Evolutionary conservation across 2,113 vertebrate genomes (phyloP), one percentile per base, ranked within the genome.

Genomic region (Asarcornis scutulata): DNA sequence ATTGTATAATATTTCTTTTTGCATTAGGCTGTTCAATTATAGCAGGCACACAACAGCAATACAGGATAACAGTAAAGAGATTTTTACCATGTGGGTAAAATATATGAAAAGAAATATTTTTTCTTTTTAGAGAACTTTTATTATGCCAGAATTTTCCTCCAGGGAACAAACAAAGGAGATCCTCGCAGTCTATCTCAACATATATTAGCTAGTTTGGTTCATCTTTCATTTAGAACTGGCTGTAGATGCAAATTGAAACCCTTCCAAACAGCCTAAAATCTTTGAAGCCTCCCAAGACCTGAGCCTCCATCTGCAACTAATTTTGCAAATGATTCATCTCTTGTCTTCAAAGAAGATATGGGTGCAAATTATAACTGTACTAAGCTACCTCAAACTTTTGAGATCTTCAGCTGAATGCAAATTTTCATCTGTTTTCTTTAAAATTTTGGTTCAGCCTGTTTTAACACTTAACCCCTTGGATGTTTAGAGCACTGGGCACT

Each of bases 261-360:
- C 46, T 84, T 83, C 93, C 83, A 90, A 93, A 67, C 32, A 72
- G 50, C 29, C 79, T 68, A 40, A 48, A 94, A 93, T 88, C 44
- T 93, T 90, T 90, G 52, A 93, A 94, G 40, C 36, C 71, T 94
- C 79, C 55, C 40, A 91, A 93, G 91, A 95, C 91, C 91, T 93
- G 67, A 91, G 50, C 63, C 58, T 94, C 72, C 84, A 83, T 95
- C 84, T 96, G 87, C 85, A 93, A 86, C 63, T 88, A 34, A 88
- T 95, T 94, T 94, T 95, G 67, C 89, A 86, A 64, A 86, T 89
- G 63, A 95, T 80, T 96, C 79, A 94, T 88, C 76, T 88, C 79
- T 77, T 94, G 64, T 67, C 91, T 88, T 95, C 83, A 92, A 59
- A 94, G 91, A 92, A 81, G 79, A 59, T 77, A 86, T 11, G 73